Conservation (phyloP, 2,888 invertebrate species). For the Ferrisia virgata region DNA sequence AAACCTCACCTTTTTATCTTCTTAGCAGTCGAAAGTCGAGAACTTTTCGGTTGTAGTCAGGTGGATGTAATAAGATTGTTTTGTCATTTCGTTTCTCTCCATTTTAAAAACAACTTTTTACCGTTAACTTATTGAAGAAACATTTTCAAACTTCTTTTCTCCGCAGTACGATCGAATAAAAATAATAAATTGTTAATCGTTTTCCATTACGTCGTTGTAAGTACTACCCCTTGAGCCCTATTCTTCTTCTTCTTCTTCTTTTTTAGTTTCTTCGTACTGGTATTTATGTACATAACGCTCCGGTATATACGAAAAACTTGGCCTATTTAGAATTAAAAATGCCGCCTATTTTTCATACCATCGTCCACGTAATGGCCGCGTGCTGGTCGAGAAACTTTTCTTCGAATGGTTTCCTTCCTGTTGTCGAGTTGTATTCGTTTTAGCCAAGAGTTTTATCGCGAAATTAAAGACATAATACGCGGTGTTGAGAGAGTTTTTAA, state of each 20-base stretch:
- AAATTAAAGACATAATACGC: not conserved
- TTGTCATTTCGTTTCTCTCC: not conserved
- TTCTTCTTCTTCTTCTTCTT: not conserved
- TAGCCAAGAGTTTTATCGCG: not conserved
- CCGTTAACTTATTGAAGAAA: constrained; percentile 6
- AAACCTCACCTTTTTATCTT: constrained; percentile 7
- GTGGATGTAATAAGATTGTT: constrained; percentile 26
- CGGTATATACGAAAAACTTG: not conserved
- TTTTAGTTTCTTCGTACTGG: not conserved
- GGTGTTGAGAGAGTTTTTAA: not conserved
- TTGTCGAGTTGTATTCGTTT: not conserved
- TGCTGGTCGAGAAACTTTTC: not conserved
- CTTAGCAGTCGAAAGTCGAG: not conserved
- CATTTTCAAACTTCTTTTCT: constrained; percentile 10
- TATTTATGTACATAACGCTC: not conserved
- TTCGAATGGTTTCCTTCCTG: not conserved
- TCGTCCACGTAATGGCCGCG: not conserved
- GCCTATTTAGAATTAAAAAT: constrained; percentile 8
- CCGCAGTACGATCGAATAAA: not conserved
- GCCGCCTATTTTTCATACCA: constrained; percentile 1
- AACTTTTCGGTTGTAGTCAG: constrained; percentile 15
- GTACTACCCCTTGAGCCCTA: not conserved
- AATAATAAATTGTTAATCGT: constrained; percentile 28
- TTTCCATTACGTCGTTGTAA: not conserved
- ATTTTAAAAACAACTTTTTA: constrained; percentile 11